phyloP scores from a whole-genome alignment of 2,113 vertebrate genomes.

The Hemichromis elongatus region DNA sequence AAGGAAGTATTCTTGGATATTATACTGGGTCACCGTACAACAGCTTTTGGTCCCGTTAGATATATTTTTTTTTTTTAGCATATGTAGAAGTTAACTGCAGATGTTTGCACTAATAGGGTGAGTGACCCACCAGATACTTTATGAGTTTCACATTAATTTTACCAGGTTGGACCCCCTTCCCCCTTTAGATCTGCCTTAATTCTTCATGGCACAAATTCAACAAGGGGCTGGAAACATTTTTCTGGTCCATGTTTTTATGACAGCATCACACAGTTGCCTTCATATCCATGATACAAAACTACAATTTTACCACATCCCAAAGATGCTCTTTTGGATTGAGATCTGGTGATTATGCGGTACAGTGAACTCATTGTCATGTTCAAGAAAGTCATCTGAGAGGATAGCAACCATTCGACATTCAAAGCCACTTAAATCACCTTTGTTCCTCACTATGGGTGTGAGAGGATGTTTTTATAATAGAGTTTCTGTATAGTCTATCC shows the following conservation, averaged over 20 bases:
- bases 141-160: background rate
- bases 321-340: background rate
- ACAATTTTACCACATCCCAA: background rate
- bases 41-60: background rate
- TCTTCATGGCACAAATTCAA: accelerated
- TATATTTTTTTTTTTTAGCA: background rate
- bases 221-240: background rate
- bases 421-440: background rate
- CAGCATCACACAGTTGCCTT: background rate
- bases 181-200: background rate
- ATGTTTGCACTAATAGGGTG: background rate
- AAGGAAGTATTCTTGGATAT: background rate
- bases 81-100: background rate
- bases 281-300: background rate
- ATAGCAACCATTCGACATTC: background rate
- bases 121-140: background rate
- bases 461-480: background rate
- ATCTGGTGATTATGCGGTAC: background rate
- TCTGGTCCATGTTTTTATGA: background rate
- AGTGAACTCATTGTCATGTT: background rate
- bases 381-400: background rate
- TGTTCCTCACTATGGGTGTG: background rate
- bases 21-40: background rate
- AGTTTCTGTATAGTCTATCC: background rate
- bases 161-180: background rate